Evolutionary conservation across 1,140 invertebrate species (phyloP).

Genomic region (Hyposmocoma kahamanoa): DNA sequence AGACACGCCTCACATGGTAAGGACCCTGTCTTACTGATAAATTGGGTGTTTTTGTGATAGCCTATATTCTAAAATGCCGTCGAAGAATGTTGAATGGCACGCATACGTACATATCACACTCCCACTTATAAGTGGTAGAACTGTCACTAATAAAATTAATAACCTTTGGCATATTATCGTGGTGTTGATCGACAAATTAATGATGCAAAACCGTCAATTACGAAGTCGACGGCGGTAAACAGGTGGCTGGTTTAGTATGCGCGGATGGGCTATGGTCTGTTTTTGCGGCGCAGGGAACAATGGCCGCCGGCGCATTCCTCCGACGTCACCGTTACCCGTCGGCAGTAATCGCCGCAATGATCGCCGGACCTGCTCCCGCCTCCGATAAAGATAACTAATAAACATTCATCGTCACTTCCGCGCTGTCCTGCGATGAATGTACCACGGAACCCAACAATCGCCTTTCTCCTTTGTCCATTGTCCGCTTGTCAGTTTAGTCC

Average conservation of each 20-base stretch:
- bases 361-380: constrained; percentile 14
- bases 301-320: constrained; percentile 52
- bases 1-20: too few species aligned
- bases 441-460: background rate
- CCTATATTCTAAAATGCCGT: too few species aligned
- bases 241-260: constrained; percentile 41
- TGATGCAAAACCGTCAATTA: background rate
- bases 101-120: too few species aligned
- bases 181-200: too few species aligned
- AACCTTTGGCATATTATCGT: too few species aligned
- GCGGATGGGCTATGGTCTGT: constrained; percentile 39
- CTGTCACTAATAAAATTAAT: too few species aligned
- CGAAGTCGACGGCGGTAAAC: background rate
- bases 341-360: constrained; percentile 38
- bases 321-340: constrained; percentile 47
- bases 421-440: background rate
- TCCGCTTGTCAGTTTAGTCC: background rate
- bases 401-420: background rate
- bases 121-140: too few species aligned
- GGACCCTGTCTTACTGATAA: too few species aligned
- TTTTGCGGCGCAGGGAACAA: constrained; percentile 55
- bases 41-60: too few species aligned
- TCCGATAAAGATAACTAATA: background rate
- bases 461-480: constrained; percentile 1
- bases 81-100: too few species aligned